A percentile compares a stretch with the other conserved stretches of the same genome.
Conservation (phyloP, 2,113 vertebrate species). For the Nycticebus coucang region DNA sequence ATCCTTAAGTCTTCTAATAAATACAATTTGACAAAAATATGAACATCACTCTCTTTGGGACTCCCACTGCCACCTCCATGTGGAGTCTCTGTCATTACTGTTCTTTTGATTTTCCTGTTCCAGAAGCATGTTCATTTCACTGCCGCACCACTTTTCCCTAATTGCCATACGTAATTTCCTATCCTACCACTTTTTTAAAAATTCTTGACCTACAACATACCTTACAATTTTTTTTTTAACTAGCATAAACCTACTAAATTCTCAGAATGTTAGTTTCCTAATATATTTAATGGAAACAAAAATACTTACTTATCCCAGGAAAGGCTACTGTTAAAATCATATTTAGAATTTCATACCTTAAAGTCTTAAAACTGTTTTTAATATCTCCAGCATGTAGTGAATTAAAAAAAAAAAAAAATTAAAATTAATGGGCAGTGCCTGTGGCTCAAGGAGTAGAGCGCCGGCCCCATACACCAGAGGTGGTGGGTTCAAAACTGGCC, state of each 20-base stretch:
- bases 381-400: too few relatives aligned
- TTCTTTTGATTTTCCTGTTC: conserved; percentile 64
- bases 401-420: too few relatives aligned
- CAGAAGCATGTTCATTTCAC: conserved; percentile 71
- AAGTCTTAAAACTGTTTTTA: conserved; percentile 1
- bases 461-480: too few relatives aligned
- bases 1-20: not conserved
- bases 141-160: conserved; percentile 67
- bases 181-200: conserved; percentile 61
- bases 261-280: conserved; percentile 53
- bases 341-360: not conserved
- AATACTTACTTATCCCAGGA: conserved; percentile 22
- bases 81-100: not conserved
- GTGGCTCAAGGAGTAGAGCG: too few relatives aligned
- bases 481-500: too few relatives aligned
- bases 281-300: conserved; percentile 2
- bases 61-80: not conserved
- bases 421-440: too few relatives aligned
- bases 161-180: conserved; percentile 71
- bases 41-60: conserved; percentile 47
- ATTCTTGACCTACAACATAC: conserved; percentile 39
- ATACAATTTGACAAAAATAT: conserved; percentile 27
- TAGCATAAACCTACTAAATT: not conserved
- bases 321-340: not conserved
- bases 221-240: conserved; percentile 5